phyloP scores from a whole-genome alignment of 2,888 invertebrate species.

The Rhabditoides inermis region DNA sequence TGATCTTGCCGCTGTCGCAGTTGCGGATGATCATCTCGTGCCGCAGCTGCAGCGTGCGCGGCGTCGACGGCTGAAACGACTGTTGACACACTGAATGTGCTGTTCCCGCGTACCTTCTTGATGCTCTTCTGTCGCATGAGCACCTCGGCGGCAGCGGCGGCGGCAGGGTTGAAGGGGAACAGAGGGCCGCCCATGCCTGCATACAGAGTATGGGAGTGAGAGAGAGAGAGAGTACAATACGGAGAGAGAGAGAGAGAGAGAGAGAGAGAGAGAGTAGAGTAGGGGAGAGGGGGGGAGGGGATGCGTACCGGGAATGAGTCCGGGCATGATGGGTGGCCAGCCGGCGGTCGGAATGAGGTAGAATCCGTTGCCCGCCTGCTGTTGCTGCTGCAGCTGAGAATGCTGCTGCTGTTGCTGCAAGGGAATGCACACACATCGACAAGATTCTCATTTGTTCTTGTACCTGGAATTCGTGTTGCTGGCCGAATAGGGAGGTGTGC shows the following conservation, averaged over 20 bases:
- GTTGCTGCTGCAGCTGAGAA: neutral
- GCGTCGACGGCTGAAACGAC: conserved; percentile 1
- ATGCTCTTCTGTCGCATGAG: conserved; percentile 22
- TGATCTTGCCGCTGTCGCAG: conserved; percentile 91
- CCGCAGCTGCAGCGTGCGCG: conserved; percentile 66
- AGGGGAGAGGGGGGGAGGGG: too few species aligned
- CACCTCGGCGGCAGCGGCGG: conserved; percentile 21
- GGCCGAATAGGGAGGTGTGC: neutral
- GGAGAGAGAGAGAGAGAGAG: neutral
- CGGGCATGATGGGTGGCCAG: too few species aligned
- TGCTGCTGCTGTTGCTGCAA: too few species aligned
- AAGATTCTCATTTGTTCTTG: too few species aligned
- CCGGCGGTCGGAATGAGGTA: conserved; percentile 39
- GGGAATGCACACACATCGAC: too few species aligned
- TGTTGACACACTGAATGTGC: too few species aligned
- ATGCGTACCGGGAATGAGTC: too few species aligned
- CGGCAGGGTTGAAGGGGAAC: conserved; percentile 40
- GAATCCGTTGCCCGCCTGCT: conserved; percentile 24
- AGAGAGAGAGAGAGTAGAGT: too few species aligned
- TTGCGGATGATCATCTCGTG: conserved; percentile 89
- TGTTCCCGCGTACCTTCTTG: conserved; percentile 11
- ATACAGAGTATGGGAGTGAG: too few species aligned
- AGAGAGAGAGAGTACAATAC: neutral
- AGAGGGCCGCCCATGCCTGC: conserved; percentile 6
- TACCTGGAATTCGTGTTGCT: too few species aligned